phyloP scores from a whole-genome alignment of 2,888 invertebrate species.

The Metallyticus violacea region DNA sequence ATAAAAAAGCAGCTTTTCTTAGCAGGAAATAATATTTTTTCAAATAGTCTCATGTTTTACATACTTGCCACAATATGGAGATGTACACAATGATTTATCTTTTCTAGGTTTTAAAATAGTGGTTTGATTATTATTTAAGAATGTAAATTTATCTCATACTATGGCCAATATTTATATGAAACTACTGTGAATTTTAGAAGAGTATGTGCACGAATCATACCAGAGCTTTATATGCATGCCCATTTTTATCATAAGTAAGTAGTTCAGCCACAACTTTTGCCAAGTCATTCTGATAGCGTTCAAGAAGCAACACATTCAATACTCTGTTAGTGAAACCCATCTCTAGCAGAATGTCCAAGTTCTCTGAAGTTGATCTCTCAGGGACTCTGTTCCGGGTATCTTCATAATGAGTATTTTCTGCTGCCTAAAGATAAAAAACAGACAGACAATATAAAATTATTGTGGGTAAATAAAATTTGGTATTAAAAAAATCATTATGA shows the following conservation, averaged over 20 bases:
- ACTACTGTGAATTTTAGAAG: not conserved
- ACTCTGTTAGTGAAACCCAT: slow-evolving; percentile 49
- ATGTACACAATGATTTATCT: not conserved
- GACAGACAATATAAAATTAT: not conserved
- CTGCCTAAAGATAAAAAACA: not conserved
- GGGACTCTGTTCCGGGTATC: not conserved
- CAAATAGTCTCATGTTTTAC: not conserved
- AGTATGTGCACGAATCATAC: not conserved
- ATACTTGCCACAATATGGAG: not conserved
- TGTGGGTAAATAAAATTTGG: too few species aligned
- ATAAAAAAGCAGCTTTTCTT: not conserved
- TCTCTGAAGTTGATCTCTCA: slow-evolving; percentile 33
- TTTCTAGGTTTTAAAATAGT: not conserved
- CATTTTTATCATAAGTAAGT: not conserved
- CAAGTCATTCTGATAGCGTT: slow-evolving; percentile 47
- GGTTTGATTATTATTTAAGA: not conserved
- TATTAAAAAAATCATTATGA: too few species aligned
- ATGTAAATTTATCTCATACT: not conserved
- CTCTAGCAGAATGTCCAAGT: slow-evolving; percentile 44
- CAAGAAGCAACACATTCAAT: slow-evolving; percentile 46
- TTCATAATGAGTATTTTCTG: not conserved
- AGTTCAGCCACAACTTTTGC: slow-evolving; percentile 46
- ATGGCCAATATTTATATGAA: not conserved
- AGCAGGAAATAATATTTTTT: not conserved
- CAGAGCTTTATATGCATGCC: not conserved